A percentile compares a stretch with the other conserved stretches of the same genome.
These are phyloP conservation scores for Falco punctatus DNA, from an alignment of 2,113 vertebrate genomes.

Conservation along the genomic window DNA sequence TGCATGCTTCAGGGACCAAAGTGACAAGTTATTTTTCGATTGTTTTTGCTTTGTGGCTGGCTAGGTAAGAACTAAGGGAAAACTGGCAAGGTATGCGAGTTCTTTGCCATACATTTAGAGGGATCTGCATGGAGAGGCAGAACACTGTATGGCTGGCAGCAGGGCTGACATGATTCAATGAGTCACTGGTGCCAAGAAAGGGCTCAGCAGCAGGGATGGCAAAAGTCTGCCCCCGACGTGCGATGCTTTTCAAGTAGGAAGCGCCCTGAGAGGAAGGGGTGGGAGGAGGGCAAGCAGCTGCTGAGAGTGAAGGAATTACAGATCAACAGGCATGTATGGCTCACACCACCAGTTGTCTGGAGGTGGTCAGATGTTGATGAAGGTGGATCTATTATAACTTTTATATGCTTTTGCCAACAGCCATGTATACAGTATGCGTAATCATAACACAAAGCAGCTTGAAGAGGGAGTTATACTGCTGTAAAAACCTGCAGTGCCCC, in stretches of 20 bases:
- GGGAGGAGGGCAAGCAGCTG: background rate
- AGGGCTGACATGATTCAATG: background rate
- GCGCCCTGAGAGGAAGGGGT: background rate
- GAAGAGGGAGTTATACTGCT: background rate
- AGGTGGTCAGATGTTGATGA: background rate
- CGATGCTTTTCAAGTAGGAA: background rate
- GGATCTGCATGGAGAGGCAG: background rate
- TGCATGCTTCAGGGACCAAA: background rate
- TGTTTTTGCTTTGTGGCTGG: background rate
- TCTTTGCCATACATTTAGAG: background rate
- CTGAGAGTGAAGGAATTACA: background rate
- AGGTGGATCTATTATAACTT: background rate
- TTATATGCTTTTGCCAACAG: background rate
- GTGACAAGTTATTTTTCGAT: background rate
- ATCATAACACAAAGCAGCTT: background rate
- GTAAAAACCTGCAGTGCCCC: background rate
- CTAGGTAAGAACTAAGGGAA: background rate
- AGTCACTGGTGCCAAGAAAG: background rate
- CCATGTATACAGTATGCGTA: background rate
- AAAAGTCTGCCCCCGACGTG: background rate
- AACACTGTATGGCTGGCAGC: background rate
- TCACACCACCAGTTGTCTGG: background rate
- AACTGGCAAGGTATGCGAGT: background rate
- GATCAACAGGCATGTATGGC: background rate
- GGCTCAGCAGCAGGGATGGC: background rate